A percentile compares a stretch with the other conserved stretches of the same genome.
Evolutionary conservation across 2,888 invertebrate species (phyloP).

Genomic region (Sphecodes monilicornis): DNA sequence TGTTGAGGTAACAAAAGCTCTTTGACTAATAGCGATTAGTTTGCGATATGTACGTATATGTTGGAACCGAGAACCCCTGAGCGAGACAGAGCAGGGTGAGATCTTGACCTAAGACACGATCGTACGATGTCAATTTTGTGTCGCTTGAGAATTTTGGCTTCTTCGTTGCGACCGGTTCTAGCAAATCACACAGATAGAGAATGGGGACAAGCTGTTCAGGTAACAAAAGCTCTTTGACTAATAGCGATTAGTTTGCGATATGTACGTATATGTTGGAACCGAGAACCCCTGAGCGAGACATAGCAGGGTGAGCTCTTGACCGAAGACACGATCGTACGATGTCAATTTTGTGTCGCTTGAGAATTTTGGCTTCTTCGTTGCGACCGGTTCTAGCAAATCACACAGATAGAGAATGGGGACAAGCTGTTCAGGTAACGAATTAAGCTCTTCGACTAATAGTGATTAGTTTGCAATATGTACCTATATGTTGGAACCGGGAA

Average conservation of each 20-base stretch:
- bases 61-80: slow-evolving; percentile 89
- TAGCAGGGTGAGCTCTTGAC: slow-evolving; percentile 88
- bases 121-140: slow-evolving; percentile 89
- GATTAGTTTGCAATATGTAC: too few relatives aligned
- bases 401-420: too few relatives aligned
- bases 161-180: slow-evolving; percentile 87
- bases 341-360: slow-evolving; percentile 89
- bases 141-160: slow-evolving; percentile 87
- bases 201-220: slow-evolving; percentile 50
- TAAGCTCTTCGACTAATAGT: too few relatives aligned
- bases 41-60: not conserved
- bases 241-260: slow-evolving; percentile 27
- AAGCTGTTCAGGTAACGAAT: too few relatives aligned
- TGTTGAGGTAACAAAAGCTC: slow-evolving; percentile 69
- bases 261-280: slow-evolving; percentile 87
- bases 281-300: slow-evolving; percentile 91
- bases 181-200: slow-evolving; percentile 46
- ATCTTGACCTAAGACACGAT: slow-evolving; percentile 87
- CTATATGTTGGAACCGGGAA: too few relatives aligned
- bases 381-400: slow-evolving; percentile 70
- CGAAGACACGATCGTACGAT: slow-evolving; percentile 88
- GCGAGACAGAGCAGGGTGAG: slow-evolving; percentile 90
- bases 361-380: slow-evolving; percentile 86
- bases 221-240: slow-evolving; percentile 32
- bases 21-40: not conserved